phyloP scores from a whole-genome alignment of 2,113 vertebrate genomes.

The Abramis brama region DNA sequence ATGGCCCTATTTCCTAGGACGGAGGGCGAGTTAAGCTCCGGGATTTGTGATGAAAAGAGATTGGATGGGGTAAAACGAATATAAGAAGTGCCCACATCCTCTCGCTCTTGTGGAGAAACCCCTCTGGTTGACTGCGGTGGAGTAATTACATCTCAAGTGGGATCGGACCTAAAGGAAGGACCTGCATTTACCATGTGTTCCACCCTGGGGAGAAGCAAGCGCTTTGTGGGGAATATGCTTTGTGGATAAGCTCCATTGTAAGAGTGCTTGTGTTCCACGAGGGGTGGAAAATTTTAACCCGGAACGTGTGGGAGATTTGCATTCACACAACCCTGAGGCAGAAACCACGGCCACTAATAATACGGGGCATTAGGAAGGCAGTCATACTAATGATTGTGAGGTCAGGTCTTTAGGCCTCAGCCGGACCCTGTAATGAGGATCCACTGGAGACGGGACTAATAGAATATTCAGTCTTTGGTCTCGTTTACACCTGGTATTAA shows the following conservation, averaged over 20 bases:
- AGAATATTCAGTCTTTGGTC: conserved; percentile 47
- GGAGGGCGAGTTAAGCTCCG: conserved; percentile 56
- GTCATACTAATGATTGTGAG: conserved; percentile 60
- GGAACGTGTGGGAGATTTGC: conserved; percentile 28
- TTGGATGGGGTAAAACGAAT: conserved; percentile 61
- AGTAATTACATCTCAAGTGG: conserved; percentile 72
- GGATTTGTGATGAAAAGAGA: conserved; percentile 67
- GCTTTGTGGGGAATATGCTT: conserved; percentile 47
- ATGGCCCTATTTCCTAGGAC: conserved; percentile 64
- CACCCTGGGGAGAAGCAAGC: conserved; percentile 20
- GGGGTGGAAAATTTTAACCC: conserved; percentile 32
- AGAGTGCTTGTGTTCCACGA: conserved; percentile 18
- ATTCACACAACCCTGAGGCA: neutral
- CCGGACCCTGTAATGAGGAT: conserved; percentile 59
- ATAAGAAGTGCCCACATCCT: conserved; percentile 45
- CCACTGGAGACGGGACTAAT: conserved; percentile 44
- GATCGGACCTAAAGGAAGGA: conserved; percentile 58
- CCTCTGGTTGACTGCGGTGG: conserved; percentile 58
- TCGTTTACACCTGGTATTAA: too few species aligned
- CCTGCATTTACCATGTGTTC: conserved; percentile 41
- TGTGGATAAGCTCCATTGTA: conserved; percentile 38
- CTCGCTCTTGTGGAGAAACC: conserved; percentile 34
- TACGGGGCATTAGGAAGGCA: conserved; percentile 35
- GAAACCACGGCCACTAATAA: conserved; percentile 28
- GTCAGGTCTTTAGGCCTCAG: conserved; percentile 63